A percentile compares a stretch with the other conserved stretches of the same genome.
These are phyloP conservation scores for Cataglyphis rosenhaueri DNA, from an alignment of 2,888 invertebrate species.

Conservation along the genomic window DNA sequence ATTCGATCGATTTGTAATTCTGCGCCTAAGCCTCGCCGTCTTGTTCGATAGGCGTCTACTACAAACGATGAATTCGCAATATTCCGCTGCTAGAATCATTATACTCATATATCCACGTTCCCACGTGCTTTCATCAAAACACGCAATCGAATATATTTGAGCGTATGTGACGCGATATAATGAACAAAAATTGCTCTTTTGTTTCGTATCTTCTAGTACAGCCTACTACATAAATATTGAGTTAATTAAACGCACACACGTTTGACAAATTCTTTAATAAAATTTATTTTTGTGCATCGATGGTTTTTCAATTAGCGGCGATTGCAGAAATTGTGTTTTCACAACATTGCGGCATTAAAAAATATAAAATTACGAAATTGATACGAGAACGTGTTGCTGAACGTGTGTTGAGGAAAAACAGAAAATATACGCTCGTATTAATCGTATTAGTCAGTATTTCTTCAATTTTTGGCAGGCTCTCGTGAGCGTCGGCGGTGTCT, in stretches of 20 bases:
- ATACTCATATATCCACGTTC: not conserved
- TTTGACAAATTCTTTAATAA: constrained; percentile 36
- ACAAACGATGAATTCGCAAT: constrained; percentile 65
- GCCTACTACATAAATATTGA: constrained; percentile 19
- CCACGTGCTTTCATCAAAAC: not conserved
- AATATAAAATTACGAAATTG: constrained; percentile 40
- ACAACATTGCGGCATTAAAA: constrained; percentile 32
- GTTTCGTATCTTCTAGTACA: constrained; percentile 16
- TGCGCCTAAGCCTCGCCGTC: constrained; percentile 79
- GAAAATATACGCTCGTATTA: not conserved
- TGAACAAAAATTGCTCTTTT: constrained; percentile 18
- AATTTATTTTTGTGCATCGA: constrained; percentile 33
- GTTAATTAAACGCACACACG: constrained; percentile 28
- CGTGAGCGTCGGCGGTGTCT: constrained; percentile 57
- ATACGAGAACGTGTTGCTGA: not conserved
- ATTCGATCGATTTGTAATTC: constrained; percentile 85
- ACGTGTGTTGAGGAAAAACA: constrained; percentile 15
- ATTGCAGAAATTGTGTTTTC: constrained; percentile 17
- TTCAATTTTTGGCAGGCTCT: constrained; percentile 56
- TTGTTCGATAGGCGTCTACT: constrained; percentile 66
- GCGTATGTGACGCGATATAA: not conserved
- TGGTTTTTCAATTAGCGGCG: constrained; percentile 29
- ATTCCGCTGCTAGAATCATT: constrained; percentile 44
- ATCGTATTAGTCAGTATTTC: not conserved
- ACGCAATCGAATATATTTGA: not conserved